These are phyloP conservation scores for Papilio polyxenes DNA, from an alignment of 1,140 invertebrate genomes.

Conservation along the genomic window DNA sequence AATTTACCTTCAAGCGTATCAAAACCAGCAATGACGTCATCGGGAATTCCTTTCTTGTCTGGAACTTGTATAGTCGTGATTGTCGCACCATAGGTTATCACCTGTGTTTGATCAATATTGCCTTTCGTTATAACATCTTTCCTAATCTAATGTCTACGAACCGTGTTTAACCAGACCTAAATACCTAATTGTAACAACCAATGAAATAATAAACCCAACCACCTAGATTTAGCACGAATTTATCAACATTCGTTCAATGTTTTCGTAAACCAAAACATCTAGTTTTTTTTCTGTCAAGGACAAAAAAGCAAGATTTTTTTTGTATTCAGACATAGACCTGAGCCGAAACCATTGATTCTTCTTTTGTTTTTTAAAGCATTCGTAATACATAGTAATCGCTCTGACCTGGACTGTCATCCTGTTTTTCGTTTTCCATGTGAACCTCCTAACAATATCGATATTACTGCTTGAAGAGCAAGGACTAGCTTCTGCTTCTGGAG, in stretches of 20 bases:
- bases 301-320: too few relatives aligned
- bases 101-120: slow-evolving; percentile 50
- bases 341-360: too few relatives aligned
- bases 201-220: not conserved
- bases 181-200: not conserved
- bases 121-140: not conserved
- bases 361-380: too few relatives aligned
- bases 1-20: slow-evolving; percentile 85
- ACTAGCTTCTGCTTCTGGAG: slow-evolving; percentile 44
- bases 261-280: not conserved
- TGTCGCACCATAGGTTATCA: slow-evolving; percentile 90
- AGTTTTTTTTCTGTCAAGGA: too few relatives aligned
- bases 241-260: not conserved
- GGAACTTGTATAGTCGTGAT: slow-evolving; percentile 88
- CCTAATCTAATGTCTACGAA: not conserved
- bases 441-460: slow-evolving; percentile 78
- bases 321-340: not conserved
- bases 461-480: slow-evolving; percentile 69
- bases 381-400: not conserved
- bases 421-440: slow-evolving; percentile 84
- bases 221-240: not conserved
- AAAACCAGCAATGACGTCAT: slow-evolving; percentile 90
- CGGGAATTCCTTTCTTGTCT: slow-evolving; percentile 85
- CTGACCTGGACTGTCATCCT: slow-evolving; percentile 82
- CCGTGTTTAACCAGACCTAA: not conserved